These are phyloP conservation scores for Macrostomum cliftonense DNA, from an alignment of 2,888 invertebrate species.

Conservation along the genomic window DNA sequence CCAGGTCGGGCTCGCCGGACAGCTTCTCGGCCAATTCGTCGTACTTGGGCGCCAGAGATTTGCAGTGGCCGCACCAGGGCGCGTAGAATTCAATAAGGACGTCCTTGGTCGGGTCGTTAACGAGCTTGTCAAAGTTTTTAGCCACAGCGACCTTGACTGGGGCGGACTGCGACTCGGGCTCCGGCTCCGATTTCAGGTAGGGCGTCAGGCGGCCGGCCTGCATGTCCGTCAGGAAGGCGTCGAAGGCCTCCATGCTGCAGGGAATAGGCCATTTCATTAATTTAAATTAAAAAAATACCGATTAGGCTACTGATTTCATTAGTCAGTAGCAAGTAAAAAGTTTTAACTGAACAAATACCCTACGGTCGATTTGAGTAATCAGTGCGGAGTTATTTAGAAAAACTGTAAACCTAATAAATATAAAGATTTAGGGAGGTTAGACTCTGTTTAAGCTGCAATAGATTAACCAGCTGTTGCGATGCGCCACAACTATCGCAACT, in stretches of 20 bases:
- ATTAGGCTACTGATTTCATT: too few species aligned
- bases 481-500: too few species aligned
- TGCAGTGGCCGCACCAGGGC: constrained; percentile 91
- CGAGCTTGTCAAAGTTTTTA: constrained; percentile 84
- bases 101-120: constrained; percentile 71
- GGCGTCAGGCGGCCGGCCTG: constrained; percentile 64
- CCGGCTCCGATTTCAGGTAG: constrained; percentile 77
- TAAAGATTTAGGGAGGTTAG: too few species aligned
- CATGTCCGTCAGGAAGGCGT: constrained; percentile 63
- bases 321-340: too few species aligned
- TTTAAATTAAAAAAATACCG: too few species aligned
- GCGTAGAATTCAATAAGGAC: constrained; percentile 94
- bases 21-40: constrained; percentile 62
- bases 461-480: too few species aligned
- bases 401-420: too few species aligned
- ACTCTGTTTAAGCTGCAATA: too few species aligned
- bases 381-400: too few species aligned
- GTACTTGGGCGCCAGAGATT: constrained; percentile 73
- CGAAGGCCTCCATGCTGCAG: constrained; percentile 58
- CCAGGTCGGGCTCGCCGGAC: constrained; percentile 54
- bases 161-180: constrained; percentile 59
- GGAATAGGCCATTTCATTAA: constrained; percentile 3
- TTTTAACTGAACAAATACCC: too few species aligned
- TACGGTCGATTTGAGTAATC: too few species aligned
- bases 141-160: constrained; percentile 54